A percentile compares a stretch with the other conserved stretches of the same genome.
Conservation (phyloP, 2,113 vertebrate genomes). For the Alouatta palliata region DNA sequence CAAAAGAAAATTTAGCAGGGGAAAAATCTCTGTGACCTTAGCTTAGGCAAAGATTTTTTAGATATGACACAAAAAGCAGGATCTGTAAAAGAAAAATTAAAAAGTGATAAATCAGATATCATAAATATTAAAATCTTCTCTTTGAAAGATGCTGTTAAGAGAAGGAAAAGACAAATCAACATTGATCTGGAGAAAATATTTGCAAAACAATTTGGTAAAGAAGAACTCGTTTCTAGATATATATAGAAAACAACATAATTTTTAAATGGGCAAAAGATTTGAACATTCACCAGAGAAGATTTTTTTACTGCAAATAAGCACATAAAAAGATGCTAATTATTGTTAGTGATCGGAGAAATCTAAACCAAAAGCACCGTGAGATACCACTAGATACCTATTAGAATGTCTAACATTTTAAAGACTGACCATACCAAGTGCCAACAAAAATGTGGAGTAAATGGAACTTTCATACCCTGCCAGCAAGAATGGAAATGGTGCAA, state of each 20-base stretch:
- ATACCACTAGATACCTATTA: neutral
- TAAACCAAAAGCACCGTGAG: neutral
- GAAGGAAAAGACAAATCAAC: neutral
- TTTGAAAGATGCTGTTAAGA: neutral
- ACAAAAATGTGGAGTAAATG: neutral
- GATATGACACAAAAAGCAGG: neutral
- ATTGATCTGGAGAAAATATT: neutral
- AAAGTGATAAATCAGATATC: neutral
- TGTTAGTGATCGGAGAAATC: neutral
- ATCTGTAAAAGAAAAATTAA: neutral
- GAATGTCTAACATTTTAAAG: neutral
- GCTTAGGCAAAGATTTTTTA: neutral
- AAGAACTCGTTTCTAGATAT: neutral
- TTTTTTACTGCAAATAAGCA: neutral
- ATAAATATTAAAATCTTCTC: conserved; percentile 9
- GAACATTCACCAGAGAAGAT: neutral
- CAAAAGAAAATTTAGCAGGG: neutral
- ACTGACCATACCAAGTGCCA: neutral
- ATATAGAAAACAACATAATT: neutral
- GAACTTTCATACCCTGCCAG: neutral
- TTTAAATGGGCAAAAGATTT: conserved; percentile 23
- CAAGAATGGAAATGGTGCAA: neutral
- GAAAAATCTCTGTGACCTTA: neutral
- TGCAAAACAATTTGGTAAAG: neutral
- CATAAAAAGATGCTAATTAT: neutral